A percentile compares a stretch with the other conserved stretches of the same genome.
Evolutionary conservation across 1,140 invertebrate species (phyloP).

Genomic region (Arctopsyche grandis): DNA sequence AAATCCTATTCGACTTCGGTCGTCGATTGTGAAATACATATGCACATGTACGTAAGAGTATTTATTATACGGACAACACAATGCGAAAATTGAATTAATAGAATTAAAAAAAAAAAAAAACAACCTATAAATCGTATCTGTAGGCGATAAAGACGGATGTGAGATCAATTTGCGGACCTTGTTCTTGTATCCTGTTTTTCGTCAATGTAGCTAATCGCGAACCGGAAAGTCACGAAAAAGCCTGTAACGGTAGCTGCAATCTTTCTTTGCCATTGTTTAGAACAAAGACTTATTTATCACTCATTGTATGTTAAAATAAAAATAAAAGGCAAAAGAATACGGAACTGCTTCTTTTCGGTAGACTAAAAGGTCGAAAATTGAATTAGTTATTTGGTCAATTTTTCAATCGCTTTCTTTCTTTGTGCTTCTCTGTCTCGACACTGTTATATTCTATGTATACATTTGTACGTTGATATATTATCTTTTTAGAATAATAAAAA

Average conservation of each 20-base stretch:
- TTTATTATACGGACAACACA: too few species aligned
- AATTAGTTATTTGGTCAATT: too few species aligned
- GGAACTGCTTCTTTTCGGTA: background rate
- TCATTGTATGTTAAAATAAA: background rate
- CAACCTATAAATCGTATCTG: background rate
- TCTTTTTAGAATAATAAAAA: too few species aligned
- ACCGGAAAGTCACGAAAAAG: constrained; percentile 16
- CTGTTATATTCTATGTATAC: too few species aligned
- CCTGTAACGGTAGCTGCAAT: background rate
- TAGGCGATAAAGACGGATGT: background rate
- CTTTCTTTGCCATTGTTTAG: constrained; percentile 19
- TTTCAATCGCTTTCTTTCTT: too few species aligned
- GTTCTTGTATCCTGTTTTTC: constrained; percentile 22
- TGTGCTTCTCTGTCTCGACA: too few species aligned
- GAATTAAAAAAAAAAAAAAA: background rate
- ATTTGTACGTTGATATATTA: too few species aligned
- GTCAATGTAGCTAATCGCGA: background rate
- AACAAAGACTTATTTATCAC: constrained; percentile 27
- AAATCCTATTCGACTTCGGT: too few species aligned
- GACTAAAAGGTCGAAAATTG: too few species aligned
- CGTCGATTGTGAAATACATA: too few species aligned
- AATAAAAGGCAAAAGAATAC: background rate
- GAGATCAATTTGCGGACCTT: constrained; percentile 11
- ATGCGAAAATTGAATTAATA: background rate
- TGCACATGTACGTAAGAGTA: too few species aligned